Percentiles rank a stretch among this genome's conserved stretches.
These are phyloP conservation scores for Sarcophaga bullata DNA, from an alignment of 1,140 invertebrate species.

Conservation along the genomic window DNA sequence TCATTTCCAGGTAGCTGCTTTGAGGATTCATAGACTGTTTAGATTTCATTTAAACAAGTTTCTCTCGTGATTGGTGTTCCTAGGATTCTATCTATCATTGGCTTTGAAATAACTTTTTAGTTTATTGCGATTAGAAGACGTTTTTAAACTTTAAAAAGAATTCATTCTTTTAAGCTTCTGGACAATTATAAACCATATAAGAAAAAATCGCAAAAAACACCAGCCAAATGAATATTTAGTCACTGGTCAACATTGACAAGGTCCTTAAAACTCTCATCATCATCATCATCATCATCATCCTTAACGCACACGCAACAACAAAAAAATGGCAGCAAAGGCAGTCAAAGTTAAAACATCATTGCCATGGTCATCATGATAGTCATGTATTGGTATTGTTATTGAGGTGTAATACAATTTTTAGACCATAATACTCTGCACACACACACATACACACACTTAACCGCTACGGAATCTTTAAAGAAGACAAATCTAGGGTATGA, in stretches of 20 bases:
- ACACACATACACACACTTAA: neutral
- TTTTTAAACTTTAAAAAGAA: too few relatives aligned
- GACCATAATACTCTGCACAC: conserved; percentile 48
- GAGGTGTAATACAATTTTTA: conserved; percentile 66
- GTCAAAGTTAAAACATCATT: neutral
- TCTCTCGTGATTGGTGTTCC: too few relatives aligned
- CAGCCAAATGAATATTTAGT: conserved; percentile 42
- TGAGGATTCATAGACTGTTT: too few relatives aligned
- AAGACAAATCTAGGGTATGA: neutral
- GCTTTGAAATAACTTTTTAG: too few relatives aligned
- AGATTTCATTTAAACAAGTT: too few relatives aligned
- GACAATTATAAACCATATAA: too few relatives aligned
- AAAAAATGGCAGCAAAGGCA: conserved; percentile 34
- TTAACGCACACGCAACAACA: neutral
- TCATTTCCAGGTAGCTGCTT: too few relatives aligned
- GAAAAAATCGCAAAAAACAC: neutral
- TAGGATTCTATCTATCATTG: too few relatives aligned
- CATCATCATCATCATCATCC: neutral
- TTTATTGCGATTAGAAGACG: too few relatives aligned
- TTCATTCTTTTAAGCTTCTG: too few relatives aligned
- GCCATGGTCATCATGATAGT: conserved; percentile 43
- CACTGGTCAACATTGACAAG: conserved; percentile 28
- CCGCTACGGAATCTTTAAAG: neutral
- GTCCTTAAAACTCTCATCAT: conserved; percentile 38
- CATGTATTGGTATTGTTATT: conserved; percentile 65